A percentile compares a stretch with the other conserved stretches of the same genome.
Conservation (phyloP, 2,888 invertebrate species). For the Zele albiditarsus region DNA sequence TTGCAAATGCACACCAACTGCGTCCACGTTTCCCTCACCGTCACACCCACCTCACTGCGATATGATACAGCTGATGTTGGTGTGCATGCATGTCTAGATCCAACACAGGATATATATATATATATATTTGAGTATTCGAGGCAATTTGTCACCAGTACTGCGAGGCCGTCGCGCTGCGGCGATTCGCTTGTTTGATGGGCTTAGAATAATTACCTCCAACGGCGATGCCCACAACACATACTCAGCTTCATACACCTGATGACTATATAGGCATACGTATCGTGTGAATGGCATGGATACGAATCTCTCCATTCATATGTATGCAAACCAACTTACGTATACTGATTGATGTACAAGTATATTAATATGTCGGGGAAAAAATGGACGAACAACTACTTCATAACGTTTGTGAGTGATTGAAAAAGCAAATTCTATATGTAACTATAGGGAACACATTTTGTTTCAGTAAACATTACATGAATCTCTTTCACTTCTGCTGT, state of each 20-base stretch:
- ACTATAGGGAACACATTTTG: slow-evolving; percentile 18
- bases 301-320: slow-evolving; percentile 40
- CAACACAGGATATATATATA: slow-evolving; percentile 20
- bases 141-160: slow-evolving; percentile 68
- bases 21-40: background rate
- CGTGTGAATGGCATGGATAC: background rate
- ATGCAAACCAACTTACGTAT: background rate
- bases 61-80: slow-evolving; percentile 42
- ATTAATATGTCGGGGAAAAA: too few species aligned
- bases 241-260: slow-evolving; percentile 38
- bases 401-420: too few species aligned
- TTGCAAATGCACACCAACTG: slow-evolving; percentile 40
- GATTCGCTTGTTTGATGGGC: slow-evolving; percentile 66
- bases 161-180: slow-evolving; percentile 54
- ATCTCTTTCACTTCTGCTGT: background rate
- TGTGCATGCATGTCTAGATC: slow-evolving; percentile 39
- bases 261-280: slow-evolving; percentile 19
- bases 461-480: background rate
- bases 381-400: too few species aligned
- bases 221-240: slow-evolving; percentile 51
- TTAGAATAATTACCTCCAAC: slow-evolving; percentile 68
- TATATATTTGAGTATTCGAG: slow-evolving; percentile 55
- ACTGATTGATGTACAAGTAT: too few species aligned
- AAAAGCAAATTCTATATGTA: too few species aligned
- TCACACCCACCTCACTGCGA: background rate